Conservation (phyloP, 2,888 invertebrate genomes). For the Sthenelais limicola region DNA sequence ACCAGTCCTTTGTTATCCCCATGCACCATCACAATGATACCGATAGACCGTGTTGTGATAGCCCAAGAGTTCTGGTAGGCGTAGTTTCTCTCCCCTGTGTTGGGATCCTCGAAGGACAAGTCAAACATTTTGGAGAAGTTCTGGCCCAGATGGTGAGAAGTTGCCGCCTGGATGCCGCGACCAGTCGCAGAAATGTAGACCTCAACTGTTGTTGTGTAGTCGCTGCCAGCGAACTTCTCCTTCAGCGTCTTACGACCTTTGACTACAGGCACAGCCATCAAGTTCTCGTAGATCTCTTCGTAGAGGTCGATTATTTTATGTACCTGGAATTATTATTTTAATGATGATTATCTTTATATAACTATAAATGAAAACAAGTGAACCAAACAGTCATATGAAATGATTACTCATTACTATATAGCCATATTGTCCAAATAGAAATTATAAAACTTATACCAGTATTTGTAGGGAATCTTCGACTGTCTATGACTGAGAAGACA, state of each 20-base stretch:
- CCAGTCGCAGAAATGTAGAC: constrained; percentile 95
- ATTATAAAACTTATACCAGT: background rate
- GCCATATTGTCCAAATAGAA: background rate
- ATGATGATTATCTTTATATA: too few species aligned
- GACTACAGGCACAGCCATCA: constrained; percentile 91
- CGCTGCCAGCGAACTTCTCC: constrained; percentile 98
- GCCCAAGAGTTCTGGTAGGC: constrained; percentile 99
- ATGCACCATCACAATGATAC: constrained; percentile 84
- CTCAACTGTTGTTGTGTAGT: constrained; percentile 97
- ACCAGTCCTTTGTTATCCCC: constrained; percentile 97
- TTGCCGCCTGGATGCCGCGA: constrained; percentile 94
- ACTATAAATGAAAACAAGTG: too few species aligned
- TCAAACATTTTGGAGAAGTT: constrained; percentile 99
- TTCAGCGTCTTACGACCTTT: constrained; percentile 91
- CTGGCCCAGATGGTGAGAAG: constrained; percentile 98
- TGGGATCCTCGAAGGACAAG: constrained; percentile 93
- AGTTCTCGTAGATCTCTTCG: constrained; percentile 89
- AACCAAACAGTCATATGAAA: too few species aligned
- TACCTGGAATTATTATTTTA: constrained; percentile 66
- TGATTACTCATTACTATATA: too few species aligned
- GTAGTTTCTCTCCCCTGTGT: constrained; percentile 79
- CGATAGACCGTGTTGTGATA: constrained; percentile 95
- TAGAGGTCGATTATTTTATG: constrained; percentile 83
- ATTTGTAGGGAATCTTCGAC: background rate
- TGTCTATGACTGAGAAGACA: background rate